Evolutionary conservation across 1,140 invertebrate species (phyloP).

Genomic region (silkworm (Bombyx mori)): DNA sequence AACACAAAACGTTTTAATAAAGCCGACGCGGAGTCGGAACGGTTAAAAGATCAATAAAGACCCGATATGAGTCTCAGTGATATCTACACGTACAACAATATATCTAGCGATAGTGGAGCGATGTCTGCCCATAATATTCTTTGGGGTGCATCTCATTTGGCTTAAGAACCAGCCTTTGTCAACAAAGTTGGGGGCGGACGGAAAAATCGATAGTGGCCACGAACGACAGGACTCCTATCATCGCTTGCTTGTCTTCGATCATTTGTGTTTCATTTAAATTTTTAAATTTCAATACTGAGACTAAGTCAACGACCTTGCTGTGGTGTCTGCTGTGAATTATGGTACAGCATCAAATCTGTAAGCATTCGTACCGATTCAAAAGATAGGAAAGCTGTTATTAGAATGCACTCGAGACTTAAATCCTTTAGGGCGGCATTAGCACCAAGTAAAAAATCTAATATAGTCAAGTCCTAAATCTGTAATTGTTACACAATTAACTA

Average conservation of each 20-base stretch:
- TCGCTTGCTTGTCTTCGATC: constrained; percentile 30
- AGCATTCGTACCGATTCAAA: too few species aligned
- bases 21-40: constrained; percentile 16
- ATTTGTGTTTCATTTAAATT: constrained; percentile 32
- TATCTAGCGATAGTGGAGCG: constrained; percentile 62
- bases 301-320: too few species aligned
- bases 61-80: constrained; percentile 45
- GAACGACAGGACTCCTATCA: constrained; percentile 33
- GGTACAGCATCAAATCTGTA: too few species aligned
- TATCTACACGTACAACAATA: constrained; percentile 41
- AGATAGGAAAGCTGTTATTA: too few species aligned
- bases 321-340: too few species aligned
- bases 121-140: constrained; percentile 70
- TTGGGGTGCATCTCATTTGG: constrained; percentile 70
- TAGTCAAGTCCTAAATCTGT: too few species aligned
- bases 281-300: constrained; percentile 13
- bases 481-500: too few species aligned
- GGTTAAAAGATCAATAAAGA: constrained; percentile 60
- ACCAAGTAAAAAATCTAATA: too few species aligned
- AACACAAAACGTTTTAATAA: constrained; percentile 15
- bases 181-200: constrained; percentile 52
- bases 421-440: too few species aligned
- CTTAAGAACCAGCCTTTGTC: constrained; percentile 61
- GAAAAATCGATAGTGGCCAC: constrained; percentile 49
- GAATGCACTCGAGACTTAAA: too few species aligned